Base-by-base conservation (phyloP, 2,797 vertebrate species). In the Sciurus vulgaris region DNA sequence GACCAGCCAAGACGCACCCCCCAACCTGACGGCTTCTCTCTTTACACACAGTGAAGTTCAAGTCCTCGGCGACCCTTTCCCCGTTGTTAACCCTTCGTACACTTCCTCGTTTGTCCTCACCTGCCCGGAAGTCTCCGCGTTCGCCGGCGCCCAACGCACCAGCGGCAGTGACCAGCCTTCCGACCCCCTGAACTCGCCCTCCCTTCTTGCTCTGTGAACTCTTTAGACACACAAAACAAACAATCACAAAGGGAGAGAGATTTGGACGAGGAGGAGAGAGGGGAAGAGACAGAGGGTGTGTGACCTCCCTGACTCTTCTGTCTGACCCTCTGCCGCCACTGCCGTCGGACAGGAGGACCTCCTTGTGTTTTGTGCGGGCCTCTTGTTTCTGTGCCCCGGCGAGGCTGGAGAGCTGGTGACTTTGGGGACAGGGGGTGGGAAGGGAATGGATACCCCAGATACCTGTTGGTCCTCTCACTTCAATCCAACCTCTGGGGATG, bases 51-150 rank as follows among this genome's bases (percentile, higher is more conserved):
- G 98, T 98, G 99, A 99, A 98, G 98, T 98, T 97, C 98, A 99
- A 98, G 98, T 98, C 98, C 98, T 98, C 98, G 98, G 98, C 98
- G 98, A 98, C 98, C 99, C 98, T 78, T 99, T 99, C 98, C 99
- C 99, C 47, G 98, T 99, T 99, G 98, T 99, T 99, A 99, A 99
- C 99, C 98, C 99, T 98, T 99, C 99, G 99, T 99, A 99, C 99
- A 99, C 99, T 98, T 99, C 99, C 99, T 99, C 99, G 99, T 99
- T 99, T 99, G 99, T 99, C 98, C 99, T 99, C 99, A 99, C 99
- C 99, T 99, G 99, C 99, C 99, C 99, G 99, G 99, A 99, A 99
- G 99, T 99, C 99, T 94, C 98, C 94, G 98, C 99, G 98, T 99
- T 99, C 97, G 99, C 99, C 99, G 98, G 99, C 99, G 99, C 99